phyloP scores from a whole-genome alignment of 2,888 invertebrate species.

The Campoletis raptor region DNA sequence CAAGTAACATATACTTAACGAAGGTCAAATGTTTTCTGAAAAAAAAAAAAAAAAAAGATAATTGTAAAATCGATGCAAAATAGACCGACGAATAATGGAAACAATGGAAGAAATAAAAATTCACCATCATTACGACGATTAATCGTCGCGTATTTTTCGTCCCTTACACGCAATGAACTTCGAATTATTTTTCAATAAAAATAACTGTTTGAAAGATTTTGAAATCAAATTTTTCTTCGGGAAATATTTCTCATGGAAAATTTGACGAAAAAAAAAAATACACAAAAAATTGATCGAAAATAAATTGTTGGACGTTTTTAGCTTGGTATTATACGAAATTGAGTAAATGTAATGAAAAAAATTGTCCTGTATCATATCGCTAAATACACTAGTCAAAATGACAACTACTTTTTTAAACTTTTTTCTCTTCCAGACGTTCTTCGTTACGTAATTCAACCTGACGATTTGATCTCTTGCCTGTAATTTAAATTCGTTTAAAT shows the following conservation, averaged over 20 bases:
- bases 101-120: neutral
- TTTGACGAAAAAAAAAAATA: neutral
- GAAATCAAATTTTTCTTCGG: neutral
- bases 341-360: constrained; percentile 70
- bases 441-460: neutral
- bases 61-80: neutral
- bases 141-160: neutral
- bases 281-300: neutral
- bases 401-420: constrained; percentile 32
- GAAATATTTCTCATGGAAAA: neutral
- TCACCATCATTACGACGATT: neutral
- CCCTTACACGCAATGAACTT: neutral
- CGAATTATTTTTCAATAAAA: neutral
- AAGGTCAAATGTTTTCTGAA: neutral
- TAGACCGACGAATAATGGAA: neutral
- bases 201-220: neutral
- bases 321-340: constrained; percentile 54
- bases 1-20: neutral
- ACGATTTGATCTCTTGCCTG: neutral
- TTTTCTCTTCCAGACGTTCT: constrained; percentile 8
- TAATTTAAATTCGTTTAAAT: too few relatives aligned
- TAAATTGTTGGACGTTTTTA: constrained; percentile 48
- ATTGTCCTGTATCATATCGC: constrained; percentile 80
- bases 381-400: constrained; percentile 82
- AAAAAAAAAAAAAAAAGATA: neutral